Conservation (phyloP, 2,888 invertebrate genomes). For the Endomychus coccineus region DNA sequence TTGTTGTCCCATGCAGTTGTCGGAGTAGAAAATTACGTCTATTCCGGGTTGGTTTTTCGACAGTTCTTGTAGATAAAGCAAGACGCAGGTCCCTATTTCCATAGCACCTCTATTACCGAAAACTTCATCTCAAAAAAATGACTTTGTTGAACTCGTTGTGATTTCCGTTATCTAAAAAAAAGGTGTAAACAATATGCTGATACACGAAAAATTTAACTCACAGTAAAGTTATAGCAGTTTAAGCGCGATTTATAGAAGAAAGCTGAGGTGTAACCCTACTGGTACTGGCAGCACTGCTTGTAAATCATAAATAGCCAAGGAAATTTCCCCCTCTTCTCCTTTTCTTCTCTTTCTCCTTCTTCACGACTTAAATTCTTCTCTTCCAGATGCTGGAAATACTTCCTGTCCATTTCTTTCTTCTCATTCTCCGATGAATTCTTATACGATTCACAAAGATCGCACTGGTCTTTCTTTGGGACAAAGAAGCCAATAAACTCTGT, state of each 20-base stretch:
- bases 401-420: constrained; percentile 1
- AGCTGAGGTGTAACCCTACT: constrained; percentile 7
- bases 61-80: too few relatives aligned
- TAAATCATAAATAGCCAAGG: constrained; percentile 12
- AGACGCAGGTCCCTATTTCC: too few relatives aligned
- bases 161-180: too few relatives aligned
- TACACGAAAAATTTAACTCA: constrained; percentile 16
- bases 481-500: constrained; percentile 2
- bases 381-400: constrained; percentile 6
- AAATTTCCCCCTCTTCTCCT: constrained; percentile 1
- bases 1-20: too few relatives aligned
- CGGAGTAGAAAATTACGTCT: too few relatives aligned
- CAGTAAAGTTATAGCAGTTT: constrained; percentile 18
- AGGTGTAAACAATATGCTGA: neutral
- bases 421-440: constrained; percentile 5
- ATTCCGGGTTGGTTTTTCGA: too few relatives aligned
- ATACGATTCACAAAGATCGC: constrained; percentile 4
- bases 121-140: too few relatives aligned
- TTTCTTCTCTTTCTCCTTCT: constrained; percentile 9
- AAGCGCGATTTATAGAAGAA: constrained; percentile 12
- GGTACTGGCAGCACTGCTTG: constrained; percentile 14
- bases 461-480: constrained; percentile 8
- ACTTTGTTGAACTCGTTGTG: too few relatives aligned
- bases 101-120: too few relatives aligned
- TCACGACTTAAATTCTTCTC: constrained; percentile 10